Percentiles rank a stretch among this genome's conserved stretches.
Evolutionary conservation across 2,113 vertebrate genomes (phyloP).

Genomic region (Morone saxatilis): DNA sequence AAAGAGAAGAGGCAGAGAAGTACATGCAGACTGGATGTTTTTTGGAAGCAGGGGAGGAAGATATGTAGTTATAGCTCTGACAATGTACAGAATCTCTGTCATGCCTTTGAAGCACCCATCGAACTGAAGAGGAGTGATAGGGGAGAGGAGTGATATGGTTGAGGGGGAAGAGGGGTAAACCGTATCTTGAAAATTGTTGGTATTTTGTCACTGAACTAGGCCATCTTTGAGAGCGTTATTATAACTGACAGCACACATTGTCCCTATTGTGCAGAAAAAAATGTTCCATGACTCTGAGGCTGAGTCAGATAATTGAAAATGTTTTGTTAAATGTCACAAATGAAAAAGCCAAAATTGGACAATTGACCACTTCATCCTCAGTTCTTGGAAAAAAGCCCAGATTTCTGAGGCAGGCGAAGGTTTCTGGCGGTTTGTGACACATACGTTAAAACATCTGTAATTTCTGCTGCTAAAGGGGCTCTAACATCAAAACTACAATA

Average conservation of each 20-base stretch:
- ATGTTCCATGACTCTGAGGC: neutral
- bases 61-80: neutral
- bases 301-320: slow-evolving; percentile 41
- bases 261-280: slow-evolving; percentile 15
- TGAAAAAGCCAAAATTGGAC: neutral
- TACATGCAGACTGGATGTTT: too few species aligned
- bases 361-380: neutral
- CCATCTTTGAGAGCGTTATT: slow-evolving; percentile 30
- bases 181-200: slow-evolving; percentile 17
- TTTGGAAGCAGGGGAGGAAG: neutral
- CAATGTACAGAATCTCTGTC: neutral
- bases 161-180: neutral
- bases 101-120: neutral
- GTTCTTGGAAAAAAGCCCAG: neutral
- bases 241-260: slow-evolving; percentile 46
- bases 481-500: too few species aligned
- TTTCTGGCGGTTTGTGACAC: neutral
- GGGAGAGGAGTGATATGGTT: neutral
- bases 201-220: slow-evolving; percentile 41
- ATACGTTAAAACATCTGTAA: too few species aligned
- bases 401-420: neutral
- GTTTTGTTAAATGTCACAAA: slow-evolving; percentile 43
- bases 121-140: neutral
- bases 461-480: too few species aligned
- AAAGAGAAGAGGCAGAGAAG: neutral